Percentiles rank a stretch among this genome's conserved stretches.
These are phyloP conservation scores for Helicolenus hilgendorfi DNA, from an alignment of 2,797 vertebrate species.

Conservation along the genomic window DNA sequence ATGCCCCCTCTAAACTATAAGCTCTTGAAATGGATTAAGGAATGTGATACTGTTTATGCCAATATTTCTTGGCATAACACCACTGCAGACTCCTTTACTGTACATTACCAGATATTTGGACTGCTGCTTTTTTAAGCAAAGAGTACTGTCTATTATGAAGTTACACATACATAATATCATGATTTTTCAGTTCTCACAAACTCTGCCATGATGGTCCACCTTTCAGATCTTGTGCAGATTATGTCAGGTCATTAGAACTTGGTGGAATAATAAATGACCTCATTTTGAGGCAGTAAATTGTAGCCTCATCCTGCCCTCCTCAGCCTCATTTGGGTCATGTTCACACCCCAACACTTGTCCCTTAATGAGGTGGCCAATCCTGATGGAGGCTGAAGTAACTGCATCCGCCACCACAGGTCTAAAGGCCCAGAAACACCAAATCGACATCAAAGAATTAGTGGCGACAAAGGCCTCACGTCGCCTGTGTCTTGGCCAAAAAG, in stretches of 20 bases:
- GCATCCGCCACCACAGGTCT: neutral
- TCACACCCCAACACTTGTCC: slow-evolving; percentile 4
- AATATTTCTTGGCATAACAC: neutral
- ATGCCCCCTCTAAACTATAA: neutral
- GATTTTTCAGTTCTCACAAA: neutral
- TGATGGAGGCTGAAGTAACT: slow-evolving; percentile 1
- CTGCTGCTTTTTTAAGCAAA: neutral
- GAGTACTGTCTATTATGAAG: neutral
- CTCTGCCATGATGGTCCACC: neutral
- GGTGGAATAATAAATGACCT: neutral
- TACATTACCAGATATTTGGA: neutral
- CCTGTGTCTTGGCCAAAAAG: too few relatives aligned
- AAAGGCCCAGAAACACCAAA: neutral
- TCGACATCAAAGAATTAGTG: too few relatives aligned
- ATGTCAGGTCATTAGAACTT: neutral
- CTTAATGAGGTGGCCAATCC: neutral
- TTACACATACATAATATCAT: neutral
- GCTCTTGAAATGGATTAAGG: neutral
- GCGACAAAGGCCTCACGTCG: too few relatives aligned
- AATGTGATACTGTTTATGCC: neutral
- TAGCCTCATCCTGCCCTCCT: neutral
- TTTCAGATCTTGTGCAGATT: neutral
- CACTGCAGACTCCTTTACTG: neutral
- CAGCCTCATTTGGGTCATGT: neutral
- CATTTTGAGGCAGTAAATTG: neutral